Conservation (phyloP, 2,113 vertebrate species). For the Colinus virginianus region DNA sequence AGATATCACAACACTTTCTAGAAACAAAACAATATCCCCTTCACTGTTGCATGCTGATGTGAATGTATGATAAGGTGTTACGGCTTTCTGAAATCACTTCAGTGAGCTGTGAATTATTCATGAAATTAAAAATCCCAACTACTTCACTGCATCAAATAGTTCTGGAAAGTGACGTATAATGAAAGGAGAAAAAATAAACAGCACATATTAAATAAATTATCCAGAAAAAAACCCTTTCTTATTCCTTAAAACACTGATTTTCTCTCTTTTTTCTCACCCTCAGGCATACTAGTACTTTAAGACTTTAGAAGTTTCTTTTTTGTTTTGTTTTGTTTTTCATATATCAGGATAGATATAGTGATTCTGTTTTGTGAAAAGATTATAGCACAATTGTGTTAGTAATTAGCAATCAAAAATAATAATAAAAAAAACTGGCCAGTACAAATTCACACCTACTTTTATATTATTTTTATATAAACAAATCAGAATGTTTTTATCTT, state of each 20-base stretch:
- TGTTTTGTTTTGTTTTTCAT: neutral
- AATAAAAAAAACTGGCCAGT: neutral
- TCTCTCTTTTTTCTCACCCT: neutral
- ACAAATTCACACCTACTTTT: neutral
- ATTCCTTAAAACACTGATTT: neutral
- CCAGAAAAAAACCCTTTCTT: neutral
- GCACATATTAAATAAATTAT: neutral
- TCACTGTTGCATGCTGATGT: neutral
- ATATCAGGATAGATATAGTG: neutral
- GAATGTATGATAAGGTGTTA: constrained; percentile 44
- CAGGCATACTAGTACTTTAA: neutral
- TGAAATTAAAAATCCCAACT: constrained; percentile 52
- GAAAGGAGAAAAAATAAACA: neutral
- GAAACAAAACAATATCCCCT: constrained; percentile 25
- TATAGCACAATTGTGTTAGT: neutral
- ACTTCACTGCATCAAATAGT: constrained; percentile 47
- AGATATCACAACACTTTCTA: constrained; percentile 37
- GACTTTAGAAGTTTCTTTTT: neutral
- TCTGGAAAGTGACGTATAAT: constrained; percentile 12
- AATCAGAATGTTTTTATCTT: neutral
- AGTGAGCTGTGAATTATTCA: constrained; percentile 58
- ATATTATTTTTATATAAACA: neutral
- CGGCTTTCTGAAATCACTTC: constrained; percentile 40
- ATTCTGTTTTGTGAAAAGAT: neutral
- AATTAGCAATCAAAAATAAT: neutral